Base-by-base conservation (phyloP, 2,113 vertebrate genomes). In the Onychostruthus taczanowskii region DNA sequence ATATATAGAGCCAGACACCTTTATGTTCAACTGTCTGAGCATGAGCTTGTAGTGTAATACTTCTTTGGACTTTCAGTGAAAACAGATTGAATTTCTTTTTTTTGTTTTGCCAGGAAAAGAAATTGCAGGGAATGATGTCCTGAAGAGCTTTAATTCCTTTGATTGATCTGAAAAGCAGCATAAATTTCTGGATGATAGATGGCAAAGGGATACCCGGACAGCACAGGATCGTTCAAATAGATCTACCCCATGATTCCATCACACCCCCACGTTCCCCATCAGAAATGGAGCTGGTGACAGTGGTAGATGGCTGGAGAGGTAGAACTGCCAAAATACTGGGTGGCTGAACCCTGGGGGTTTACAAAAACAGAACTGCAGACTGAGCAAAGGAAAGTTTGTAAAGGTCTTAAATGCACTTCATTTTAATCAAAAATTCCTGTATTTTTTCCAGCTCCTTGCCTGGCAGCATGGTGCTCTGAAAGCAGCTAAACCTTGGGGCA, bases 241-340 rank as follows among this genome's bases (percentile, higher is more conserved):
- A 23, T 77, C 11, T 37, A 2, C 31, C 8, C 10, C 28, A 9
- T 26, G 24, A 18, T 66, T 84, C 6, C 44, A 26, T 79, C 58
- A 27, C 43, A 19, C 4, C 27, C 13, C 11, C 39, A 46, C 0
- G 0, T 33, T 27, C 26, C 4, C 1, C 0, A 16, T 62, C 82
- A 66, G 61, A 75, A 85, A n/a, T 18, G 11, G 56, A 76, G 35
- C 31, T 66, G n/a, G 17, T 53, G 62, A 41, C 62, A 77, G 49
- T 16, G 10, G 52, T 41, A 19, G 22, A 23, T 33, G 55, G 44
- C 63, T 91, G 46, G 69, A 87, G 77, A 67, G 46, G 30, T 0
- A n/a, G 33, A 82, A 37, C 2, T 90, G 37, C 37, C 47, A 59
- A 87, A 70, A 73, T 37, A 50, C 13, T 15, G 16, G n/a, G 43